These are phyloP conservation scores for Chaetophractus vellerosus DNA, from an alignment of 2,797 vertebrate genomes.

Conservation along the genomic window DNA sequence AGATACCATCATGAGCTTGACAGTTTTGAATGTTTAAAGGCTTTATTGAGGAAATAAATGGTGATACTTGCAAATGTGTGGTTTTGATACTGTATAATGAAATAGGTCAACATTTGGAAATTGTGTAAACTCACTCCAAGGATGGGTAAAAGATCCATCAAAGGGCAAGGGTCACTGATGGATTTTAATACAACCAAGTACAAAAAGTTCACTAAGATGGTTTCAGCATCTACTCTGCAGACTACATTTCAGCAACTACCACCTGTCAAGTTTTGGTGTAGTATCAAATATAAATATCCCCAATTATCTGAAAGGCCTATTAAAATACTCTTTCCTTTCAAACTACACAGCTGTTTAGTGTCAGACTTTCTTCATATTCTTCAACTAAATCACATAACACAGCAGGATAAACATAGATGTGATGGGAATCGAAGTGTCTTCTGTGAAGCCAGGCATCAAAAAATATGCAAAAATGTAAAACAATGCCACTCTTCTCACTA, in stretches of 20 bases:
- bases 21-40: not conserved
- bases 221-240: not conserved
- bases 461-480: not conserved
- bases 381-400: not conserved
- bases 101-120: not conserved
- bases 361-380: not conserved
- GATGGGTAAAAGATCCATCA: not conserved
- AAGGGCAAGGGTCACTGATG: not conserved
- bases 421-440: not conserved
- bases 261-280: not conserved
- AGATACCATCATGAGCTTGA: not conserved
- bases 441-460: not conserved
- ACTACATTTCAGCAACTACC: not conserved
- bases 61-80: not conserved
- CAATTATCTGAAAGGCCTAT: not conserved
- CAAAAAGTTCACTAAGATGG: not conserved
- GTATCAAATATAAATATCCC: accelerated
- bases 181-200: not conserved
- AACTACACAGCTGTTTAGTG: not conserved
- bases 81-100: not conserved
- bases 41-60: not conserved
- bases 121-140: not conserved
- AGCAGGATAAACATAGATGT: not conserved
- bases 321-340: not conserved
- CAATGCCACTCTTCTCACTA: not conserved